Evolutionary conservation across 2,113 vertebrate genomes (phyloP).

Genomic region (Clupea harengus): DNA sequence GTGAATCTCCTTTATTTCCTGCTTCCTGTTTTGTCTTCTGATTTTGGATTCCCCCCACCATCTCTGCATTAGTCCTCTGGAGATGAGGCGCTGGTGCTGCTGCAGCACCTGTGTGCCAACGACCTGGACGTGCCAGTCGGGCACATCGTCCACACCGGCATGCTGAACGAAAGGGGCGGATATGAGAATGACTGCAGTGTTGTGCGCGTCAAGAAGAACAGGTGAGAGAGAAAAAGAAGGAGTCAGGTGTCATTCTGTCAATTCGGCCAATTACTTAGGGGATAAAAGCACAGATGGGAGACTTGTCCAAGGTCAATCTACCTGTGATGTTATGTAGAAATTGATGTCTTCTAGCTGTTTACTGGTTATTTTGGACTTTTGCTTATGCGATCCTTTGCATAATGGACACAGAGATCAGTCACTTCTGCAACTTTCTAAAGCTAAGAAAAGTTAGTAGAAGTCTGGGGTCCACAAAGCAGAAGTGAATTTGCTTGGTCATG

Average conservation of each 20-base stretch:
- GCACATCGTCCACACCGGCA: conserved; percentile 94
- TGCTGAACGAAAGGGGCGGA: conserved; percentile 91
- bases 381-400: too few relatives aligned
- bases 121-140: conserved; percentile 95
- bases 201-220: conserved; percentile 86
- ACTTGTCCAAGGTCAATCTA: too few relatives aligned
- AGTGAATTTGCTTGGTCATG: neutral
- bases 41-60: neutral
- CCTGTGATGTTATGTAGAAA: too few relatives aligned
- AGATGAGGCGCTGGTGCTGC: conserved; percentile 82
- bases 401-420: neutral
- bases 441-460: neutral
- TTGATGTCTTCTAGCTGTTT: too few relatives aligned
- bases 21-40: neutral
- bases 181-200: conserved; percentile 98
- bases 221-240: neutral
- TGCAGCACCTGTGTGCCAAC: conserved; percentile 92
- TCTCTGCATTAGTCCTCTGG: conserved; percentile 75
- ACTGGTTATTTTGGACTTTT: too few relatives aligned
- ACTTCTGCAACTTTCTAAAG: neutral
- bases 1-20: too few relatives aligned
- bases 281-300: neutral
- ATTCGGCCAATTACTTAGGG: neutral
- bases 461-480: neutral
- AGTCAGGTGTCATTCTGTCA: neutral